These are phyloP conservation scores for Nansenia antarctica DNA, from an alignment of 2,113 vertebrate genomes.

Conservation along the genomic window DNA sequence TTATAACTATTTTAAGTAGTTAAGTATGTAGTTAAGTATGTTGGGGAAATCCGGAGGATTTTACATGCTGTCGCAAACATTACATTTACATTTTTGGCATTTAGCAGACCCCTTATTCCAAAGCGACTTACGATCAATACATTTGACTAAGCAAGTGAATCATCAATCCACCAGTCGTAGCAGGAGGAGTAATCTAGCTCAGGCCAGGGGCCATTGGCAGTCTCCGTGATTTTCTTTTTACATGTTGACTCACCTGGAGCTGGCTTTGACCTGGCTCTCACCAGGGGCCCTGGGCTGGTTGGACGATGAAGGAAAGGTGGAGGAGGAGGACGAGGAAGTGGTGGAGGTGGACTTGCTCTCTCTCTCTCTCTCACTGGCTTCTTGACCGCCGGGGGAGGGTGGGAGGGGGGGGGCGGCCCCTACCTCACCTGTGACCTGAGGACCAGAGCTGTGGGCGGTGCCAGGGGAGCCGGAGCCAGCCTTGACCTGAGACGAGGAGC, in stretches of 20 bases:
- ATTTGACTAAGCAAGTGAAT: no score
- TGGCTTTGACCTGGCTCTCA: constrained; percentile 42
- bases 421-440: constrained; percentile 19
- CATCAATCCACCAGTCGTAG: no score
- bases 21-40: no score
- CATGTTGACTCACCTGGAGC: constrained; percentile 55
- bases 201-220: no score
- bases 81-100: no score
- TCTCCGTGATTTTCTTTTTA: neutral
- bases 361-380: constrained; percentile 44
- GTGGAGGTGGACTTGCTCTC: constrained; percentile 37
- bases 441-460: constrained; percentile 17
- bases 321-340: no score
- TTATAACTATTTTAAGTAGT: no score
- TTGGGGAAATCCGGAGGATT: no score
- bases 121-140: no score
- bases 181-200: no score
- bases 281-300: constrained; percentile 38
- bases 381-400: constrained; percentile 37
- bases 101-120: no score
- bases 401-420: constrained; percentile 22
- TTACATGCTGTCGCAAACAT: no score
- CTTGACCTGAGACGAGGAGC: constrained; percentile 28
- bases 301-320: constrained; percentile 7
- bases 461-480: constrained; percentile 29